Conservation (phyloP, 2,888 invertebrate genomes). For the Alviniconcha strummeri region DNA sequence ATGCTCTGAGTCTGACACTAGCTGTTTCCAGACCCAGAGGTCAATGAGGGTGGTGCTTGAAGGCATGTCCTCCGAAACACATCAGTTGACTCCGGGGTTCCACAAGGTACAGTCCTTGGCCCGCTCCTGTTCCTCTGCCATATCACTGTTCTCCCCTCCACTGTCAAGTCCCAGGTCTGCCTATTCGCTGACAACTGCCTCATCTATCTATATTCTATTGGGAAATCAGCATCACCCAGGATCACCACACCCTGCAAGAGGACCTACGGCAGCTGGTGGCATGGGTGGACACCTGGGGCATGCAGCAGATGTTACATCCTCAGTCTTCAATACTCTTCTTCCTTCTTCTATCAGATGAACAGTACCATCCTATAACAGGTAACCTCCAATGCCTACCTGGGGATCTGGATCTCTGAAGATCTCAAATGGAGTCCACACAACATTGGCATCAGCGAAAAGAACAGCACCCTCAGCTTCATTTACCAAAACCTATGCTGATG, state of each 20-base stretch:
- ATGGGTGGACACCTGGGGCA: neutral
- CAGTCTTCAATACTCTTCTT: neutral
- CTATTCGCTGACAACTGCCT: neutral
- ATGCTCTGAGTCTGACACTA: no score
- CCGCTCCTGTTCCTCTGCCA: constrained; percentile 7
- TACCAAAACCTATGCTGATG: no score
- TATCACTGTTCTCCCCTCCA: neutral
- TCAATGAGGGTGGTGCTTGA: neutral
- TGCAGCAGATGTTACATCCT: neutral
- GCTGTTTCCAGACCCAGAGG: no score
- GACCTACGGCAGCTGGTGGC: neutral
- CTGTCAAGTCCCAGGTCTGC: neutral
- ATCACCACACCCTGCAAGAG: constrained; percentile 5
- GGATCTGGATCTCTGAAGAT: neutral
- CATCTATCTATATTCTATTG: neutral
- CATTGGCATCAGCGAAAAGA: no score
- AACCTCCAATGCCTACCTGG: neutral
- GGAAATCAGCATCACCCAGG: neutral
- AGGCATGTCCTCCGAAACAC: neutral
- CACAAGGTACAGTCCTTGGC: constrained; percentile 5
- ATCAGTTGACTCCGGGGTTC: neutral
- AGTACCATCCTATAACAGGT: neutral
- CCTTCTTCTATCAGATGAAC: neutral
- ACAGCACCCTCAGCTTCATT: no score
- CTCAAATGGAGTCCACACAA: neutral